phyloP scores from a whole-genome alignment of 2,888 invertebrate species.

The Bursaphelenchus okinawaensis region DNA sequence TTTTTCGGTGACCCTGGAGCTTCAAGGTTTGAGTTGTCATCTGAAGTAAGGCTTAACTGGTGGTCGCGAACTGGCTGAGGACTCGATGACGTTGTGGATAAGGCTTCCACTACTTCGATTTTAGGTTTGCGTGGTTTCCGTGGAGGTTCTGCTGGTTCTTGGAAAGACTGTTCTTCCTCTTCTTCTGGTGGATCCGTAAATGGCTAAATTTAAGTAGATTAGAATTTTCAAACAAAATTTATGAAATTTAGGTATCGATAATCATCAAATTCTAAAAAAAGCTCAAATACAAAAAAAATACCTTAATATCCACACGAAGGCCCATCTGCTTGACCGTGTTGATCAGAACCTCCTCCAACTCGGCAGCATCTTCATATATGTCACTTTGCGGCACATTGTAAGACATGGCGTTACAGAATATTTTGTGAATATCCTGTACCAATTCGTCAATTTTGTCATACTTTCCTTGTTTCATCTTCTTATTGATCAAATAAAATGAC shows the following conservation, averaged over 20 bases:
- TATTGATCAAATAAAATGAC: slow-evolving; percentile 78
- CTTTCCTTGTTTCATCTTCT: slow-evolving; percentile 57
- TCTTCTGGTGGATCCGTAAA: slow-evolving; percentile 12
- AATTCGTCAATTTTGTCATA: slow-evolving; percentile 73
- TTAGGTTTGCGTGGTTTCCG: slow-evolving; percentile 5
- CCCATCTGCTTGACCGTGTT: slow-evolving; percentile 34
- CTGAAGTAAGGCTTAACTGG: slow-evolving; percentile 9
- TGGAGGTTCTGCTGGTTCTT: not conserved
- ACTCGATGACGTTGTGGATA: slow-evolving; percentile 1
- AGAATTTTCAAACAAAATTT: not conserved
- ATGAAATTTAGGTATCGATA: not conserved
- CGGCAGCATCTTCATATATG: slow-evolving; percentile 77
- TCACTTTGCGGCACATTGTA: slow-evolving; percentile 77
- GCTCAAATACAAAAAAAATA: not conserved
- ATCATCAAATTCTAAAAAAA: not conserved
- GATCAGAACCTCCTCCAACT: slow-evolving; percentile 62
- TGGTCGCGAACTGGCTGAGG: slow-evolving; percentile 2
- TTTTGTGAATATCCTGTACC: slow-evolving; percentile 85
- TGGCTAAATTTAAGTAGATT: not conserved
- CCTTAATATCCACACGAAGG: slow-evolving; percentile 26
- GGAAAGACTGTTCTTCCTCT: not conserved
- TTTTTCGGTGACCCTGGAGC: slow-evolving; percentile 8
- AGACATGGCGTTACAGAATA: slow-evolving; percentile 92
- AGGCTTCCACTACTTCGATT: not conserved
- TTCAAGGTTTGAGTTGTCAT: slow-evolving; percentile 12